These are phyloP conservation scores for Drosophila santomea DNA, from an alignment of 1,140 invertebrate species.

Conservation along the genomic window DNA sequence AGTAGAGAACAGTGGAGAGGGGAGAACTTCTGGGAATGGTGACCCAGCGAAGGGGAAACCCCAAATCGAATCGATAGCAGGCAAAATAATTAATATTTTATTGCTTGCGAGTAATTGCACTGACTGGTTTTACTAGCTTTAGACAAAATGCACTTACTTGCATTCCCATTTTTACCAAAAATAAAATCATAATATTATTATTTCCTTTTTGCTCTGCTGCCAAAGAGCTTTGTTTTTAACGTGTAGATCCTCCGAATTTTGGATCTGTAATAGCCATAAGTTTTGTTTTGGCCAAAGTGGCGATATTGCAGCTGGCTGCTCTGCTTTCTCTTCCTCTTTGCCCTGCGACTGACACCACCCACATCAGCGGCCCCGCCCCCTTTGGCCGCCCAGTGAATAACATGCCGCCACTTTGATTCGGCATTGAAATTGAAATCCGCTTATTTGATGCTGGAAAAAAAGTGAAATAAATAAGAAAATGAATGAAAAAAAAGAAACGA, in stretches of 20 bases:
- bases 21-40: constrained; percentile 6
- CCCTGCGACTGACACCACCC: constrained; percentile 16
- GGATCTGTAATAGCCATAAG: constrained; percentile 7
- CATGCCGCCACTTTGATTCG: constrained; percentile 61
- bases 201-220: no score
- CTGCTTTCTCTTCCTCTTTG: constrained; percentile 7
- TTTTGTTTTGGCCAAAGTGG: constrained; percentile 8
- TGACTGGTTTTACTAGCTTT: not conserved
- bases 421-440: constrained; percentile 75
- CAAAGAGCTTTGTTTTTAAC: no score
- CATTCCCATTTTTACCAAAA: no score
- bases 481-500: not conserved
- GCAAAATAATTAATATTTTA: constrained; percentile 41
- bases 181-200: no score
- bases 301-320: constrained; percentile 11
- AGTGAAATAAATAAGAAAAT: constrained; percentile 19
- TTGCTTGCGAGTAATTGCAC: constrained; percentile 9
- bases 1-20: no score
- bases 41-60: constrained; percentile 31
- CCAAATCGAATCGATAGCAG: constrained; percentile 28
- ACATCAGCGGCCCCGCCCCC: not conserved
- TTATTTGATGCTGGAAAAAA: constrained; percentile 46
- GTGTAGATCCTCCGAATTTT: not conserved
- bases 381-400: constrained; percentile 30
- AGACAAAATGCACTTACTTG: no score